These are phyloP conservation scores for Morelia viridis DNA, from an alignment of 2,797 vertebrate species.

Conservation along the genomic window DNA sequence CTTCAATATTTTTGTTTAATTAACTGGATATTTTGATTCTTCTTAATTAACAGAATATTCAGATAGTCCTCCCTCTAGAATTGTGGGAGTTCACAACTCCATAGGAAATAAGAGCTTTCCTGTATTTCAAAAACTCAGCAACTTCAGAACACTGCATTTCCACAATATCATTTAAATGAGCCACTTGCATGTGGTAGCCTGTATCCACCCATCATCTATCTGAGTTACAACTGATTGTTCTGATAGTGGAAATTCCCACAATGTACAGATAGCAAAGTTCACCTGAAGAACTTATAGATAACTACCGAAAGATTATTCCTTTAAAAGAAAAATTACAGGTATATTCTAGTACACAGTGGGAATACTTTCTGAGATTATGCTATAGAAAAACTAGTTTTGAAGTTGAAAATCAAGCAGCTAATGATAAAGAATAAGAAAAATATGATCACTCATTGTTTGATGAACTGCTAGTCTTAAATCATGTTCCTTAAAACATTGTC, in stretches of 20 bases:
- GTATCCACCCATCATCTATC: background rate
- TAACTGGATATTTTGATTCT: background rate
- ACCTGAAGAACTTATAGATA: background rate
- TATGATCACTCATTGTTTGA: background rate
- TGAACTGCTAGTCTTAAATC: background rate
- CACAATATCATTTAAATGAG: background rate
- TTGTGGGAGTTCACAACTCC: background rate
- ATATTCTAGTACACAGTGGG: background rate
- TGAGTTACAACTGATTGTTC: background rate
- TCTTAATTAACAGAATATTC: conserved; percentile 9
- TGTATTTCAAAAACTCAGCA: background rate
- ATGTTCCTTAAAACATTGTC: background rate
- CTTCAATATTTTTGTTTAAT: background rate
- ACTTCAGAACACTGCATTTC: background rate
- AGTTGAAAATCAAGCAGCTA: background rate
- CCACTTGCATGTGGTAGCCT: background rate
- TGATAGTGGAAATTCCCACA: background rate
- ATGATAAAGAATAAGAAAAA: background rate
- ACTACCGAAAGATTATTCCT: background rate
- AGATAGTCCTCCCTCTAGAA: background rate
- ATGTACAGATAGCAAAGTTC: conserved; percentile 17
- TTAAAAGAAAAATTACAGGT: background rate
- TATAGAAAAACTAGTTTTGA: background rate
- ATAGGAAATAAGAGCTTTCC: background rate
- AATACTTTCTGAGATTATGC: background rate